These are phyloP conservation scores for Leucoma salicis DNA, from an alignment of 2,888 invertebrate genomes.

Conservation along the genomic window DNA sequence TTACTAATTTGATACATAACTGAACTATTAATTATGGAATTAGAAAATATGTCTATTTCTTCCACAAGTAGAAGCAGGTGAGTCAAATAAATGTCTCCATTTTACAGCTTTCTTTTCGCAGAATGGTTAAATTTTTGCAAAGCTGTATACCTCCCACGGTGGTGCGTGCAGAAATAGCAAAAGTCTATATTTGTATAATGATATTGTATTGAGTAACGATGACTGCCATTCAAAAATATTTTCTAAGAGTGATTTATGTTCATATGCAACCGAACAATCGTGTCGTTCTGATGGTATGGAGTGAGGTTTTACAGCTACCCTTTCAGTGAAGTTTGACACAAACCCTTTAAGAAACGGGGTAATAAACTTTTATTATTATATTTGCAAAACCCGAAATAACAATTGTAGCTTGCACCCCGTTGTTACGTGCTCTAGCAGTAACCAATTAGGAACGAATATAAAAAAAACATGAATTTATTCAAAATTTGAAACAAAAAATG, in stretches of 20 bases:
- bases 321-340: slow-evolving; percentile 63
- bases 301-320: slow-evolving; percentile 68
- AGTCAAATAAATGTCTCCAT: slow-evolving; percentile 51
- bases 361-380: slow-evolving; percentile 80
- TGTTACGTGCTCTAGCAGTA: slow-evolving; percentile 51
- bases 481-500: slow-evolving; percentile 64
- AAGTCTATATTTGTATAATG: slow-evolving; percentile 82
- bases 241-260: slow-evolving; percentile 76
- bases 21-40: no score
- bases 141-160: slow-evolving; percentile 71
- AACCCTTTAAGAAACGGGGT: slow-evolving; percentile 78
- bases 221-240: slow-evolving; percentile 59
- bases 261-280: slow-evolving; percentile 76
- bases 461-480: slow-evolving; percentile 59
- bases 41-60: slow-evolving; percentile 16
- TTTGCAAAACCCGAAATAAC: slow-evolving; percentile 72
- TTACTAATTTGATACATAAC: no score
- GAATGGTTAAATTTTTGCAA: slow-evolving; percentile 61
- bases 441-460: slow-evolving; percentile 65
- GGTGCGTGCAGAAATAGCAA: slow-evolving; percentile 74
- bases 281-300: slow-evolving; percentile 62
- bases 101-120: slow-evolving; percentile 70
- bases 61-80: slow-evolving; percentile 51
- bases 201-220: slow-evolving; percentile 74
- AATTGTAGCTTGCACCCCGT: slow-evolving; percentile 65